Conservation (phyloP, 2,797 vertebrate genomes). For the Notamacropus eugenii region DNA sequence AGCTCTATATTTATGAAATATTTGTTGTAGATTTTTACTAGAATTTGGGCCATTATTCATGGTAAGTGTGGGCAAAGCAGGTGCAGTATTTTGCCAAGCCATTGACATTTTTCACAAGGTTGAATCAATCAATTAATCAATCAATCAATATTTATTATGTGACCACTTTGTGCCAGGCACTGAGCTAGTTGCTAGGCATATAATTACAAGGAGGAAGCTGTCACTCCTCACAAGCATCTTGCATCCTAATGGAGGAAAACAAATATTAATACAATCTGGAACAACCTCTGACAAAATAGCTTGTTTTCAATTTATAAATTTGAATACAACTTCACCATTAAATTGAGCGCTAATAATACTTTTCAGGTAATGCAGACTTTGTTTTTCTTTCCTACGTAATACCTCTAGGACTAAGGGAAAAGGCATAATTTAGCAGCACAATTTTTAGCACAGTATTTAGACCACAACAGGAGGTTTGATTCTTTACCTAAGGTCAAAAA, state of each 20-base stretch:
- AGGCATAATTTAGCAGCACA: not conserved
- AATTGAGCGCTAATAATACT: not conserved
- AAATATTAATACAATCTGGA: not conserved
- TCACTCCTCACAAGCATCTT: not conserved
- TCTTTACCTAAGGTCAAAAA: not conserved
- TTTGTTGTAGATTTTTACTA: slow-evolving; percentile 34
- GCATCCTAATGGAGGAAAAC: not conserved
- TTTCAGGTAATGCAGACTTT: not conserved
- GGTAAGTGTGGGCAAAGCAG: not conserved
- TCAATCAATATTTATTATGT: not conserved
- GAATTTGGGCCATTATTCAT: not conserved
- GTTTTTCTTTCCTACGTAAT: not conserved
- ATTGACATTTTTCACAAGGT: not conserved
- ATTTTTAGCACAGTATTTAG: not conserved
- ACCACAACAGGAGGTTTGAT: not conserved
- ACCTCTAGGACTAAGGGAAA: not conserved
- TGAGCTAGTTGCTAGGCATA: not conserved
- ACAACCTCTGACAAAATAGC: not conserved
- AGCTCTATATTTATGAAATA: slow-evolving; percentile 10
- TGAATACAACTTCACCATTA: not conserved
- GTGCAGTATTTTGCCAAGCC: not conserved
- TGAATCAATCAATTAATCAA: not conserved
- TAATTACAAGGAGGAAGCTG: not conserved
- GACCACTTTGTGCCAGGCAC: not conserved
- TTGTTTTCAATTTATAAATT: not conserved